Evolutionary conservation across 2,888 invertebrate species (phyloP).

Genomic region (Drosophila macrospina): DNA sequence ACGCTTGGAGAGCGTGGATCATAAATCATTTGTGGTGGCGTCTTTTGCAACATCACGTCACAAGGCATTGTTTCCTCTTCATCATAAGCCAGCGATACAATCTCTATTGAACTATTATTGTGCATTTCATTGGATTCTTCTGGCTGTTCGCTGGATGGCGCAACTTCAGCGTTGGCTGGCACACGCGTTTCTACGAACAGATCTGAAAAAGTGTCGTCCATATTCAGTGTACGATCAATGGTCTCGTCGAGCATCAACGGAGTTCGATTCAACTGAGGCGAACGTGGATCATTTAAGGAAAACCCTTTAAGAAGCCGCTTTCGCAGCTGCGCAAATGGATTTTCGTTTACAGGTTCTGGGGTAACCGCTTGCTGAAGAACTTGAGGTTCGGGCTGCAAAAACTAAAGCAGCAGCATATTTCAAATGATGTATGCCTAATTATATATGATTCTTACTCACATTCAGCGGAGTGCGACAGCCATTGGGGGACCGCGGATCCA

Average conservation of each 20-base stretch:
- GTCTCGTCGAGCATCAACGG: constrained; percentile 80
- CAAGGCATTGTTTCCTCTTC: constrained; percentile 71
- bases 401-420: constrained; percentile 14
- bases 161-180: constrained; percentile 24
- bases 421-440: background rate
- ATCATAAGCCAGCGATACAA: constrained; percentile 62
- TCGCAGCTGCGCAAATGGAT: constrained; percentile 70
- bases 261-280: constrained; percentile 82
- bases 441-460: constrained; percentile 55
- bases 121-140: constrained; percentile 16
- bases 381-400: constrained; percentile 36
- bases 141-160: constrained; percentile 9
- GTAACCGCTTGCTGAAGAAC: constrained; percentile 1
- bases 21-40: constrained; percentile 45
- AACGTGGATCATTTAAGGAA: constrained; percentile 81
- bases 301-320: constrained; percentile 82
- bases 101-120: constrained; percentile 60
- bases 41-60: constrained; percentile 44
- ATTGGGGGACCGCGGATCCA: constrained; percentile 82
- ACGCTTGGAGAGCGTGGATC: constrained; percentile 84
- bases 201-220: constrained; percentile 83
- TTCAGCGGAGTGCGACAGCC: constrained; percentile 78
- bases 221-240: constrained; percentile 75
- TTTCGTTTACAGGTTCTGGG: constrained; percentile 30
- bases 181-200: constrained; percentile 81